Percentiles rank a stretch among this genome's conserved stretches.
phyloP scores from a whole-genome alignment of 2,797 vertebrate genomes.

The Coccyzus lansbergi region DNA sequence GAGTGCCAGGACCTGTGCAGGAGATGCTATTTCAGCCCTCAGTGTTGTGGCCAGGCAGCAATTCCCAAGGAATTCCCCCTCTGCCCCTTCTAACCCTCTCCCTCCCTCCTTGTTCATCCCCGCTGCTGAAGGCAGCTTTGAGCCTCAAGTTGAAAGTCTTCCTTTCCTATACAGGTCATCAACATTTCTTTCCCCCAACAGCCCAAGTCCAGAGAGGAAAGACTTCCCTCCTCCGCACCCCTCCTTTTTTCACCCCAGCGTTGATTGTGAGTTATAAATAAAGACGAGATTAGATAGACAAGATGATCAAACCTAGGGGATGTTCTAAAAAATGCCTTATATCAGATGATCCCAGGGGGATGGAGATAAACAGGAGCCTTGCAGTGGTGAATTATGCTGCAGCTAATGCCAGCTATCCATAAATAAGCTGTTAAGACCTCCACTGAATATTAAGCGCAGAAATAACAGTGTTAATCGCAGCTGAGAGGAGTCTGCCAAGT shows the following conservation, averaged over 20 bases:
- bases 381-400: neutral
- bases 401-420: slow-evolving; percentile 40
- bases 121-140: neutral
- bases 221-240: neutral
- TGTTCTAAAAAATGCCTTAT: neutral
- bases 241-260: neutral
- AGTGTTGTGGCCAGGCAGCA: neutral
- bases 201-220: neutral
- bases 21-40: neutral
- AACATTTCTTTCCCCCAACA: neutral
- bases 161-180: neutral
- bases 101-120: neutral
- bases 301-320: neutral
- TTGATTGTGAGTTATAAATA: neutral
- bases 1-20: accelerated
- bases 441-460: slow-evolving; percentile 19
- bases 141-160: neutral
- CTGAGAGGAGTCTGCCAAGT: neutral
- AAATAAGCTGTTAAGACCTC: slow-evolving; percentile 40
- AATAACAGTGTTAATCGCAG: slow-evolving; percentile 26
- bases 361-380: neutral
- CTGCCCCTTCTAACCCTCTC: neutral
- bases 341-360: slow-evolving; percentile 3
- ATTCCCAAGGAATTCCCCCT: neutral
- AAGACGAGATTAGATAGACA: neutral